A percentile compares a stretch with the other conserved stretches of the same genome.
Conservation (phyloP, 2,113 vertebrate genomes). For the Sardina pilchardus region DNA sequence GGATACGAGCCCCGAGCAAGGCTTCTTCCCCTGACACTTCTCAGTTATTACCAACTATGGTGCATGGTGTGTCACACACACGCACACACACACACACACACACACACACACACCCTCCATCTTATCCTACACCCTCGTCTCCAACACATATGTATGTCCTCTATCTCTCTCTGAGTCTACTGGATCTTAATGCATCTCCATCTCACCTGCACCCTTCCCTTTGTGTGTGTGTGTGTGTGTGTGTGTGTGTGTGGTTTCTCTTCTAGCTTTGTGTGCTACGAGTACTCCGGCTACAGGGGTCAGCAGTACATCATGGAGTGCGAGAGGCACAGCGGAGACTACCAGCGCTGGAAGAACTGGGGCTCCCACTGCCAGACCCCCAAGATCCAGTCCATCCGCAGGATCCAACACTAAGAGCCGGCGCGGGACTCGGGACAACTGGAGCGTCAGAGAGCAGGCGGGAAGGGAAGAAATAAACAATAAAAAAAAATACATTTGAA, state of each 20-base stretch:
- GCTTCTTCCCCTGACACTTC: not conserved
- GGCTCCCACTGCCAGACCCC: conserved; percentile 55
- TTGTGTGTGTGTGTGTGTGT: not conserved
- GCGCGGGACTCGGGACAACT: not conserved
- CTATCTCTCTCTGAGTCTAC: no score
- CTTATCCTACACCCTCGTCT: not conserved
- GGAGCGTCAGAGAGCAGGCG: not conserved
- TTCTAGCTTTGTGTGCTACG: conserved; percentile 54
- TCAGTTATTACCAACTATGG: not conserved
- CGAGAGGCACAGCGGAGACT: conserved; percentile 52
- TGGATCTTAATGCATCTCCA: no score
- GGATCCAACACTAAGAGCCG: conserved; percentile 47
- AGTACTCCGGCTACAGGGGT: conserved; percentile 56
- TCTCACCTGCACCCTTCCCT: not conserved
- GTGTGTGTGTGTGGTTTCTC: not conserved
- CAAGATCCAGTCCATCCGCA: conserved; percentile 54
- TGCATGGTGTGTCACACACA: not conserved
- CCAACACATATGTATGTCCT: not conserved
- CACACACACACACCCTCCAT: not conserved
- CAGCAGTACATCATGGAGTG: conserved; percentile 59
- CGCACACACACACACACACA: no score
- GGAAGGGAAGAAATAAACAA: not conserved
- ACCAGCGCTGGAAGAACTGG: conserved; percentile 53
- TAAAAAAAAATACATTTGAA: not conserved
- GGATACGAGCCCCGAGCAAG: not conserved